These are phyloP conservation scores for Dicranocentrus wangi DNA, from an alignment of 2,888 invertebrate species.

Conservation along the genomic window DNA sequence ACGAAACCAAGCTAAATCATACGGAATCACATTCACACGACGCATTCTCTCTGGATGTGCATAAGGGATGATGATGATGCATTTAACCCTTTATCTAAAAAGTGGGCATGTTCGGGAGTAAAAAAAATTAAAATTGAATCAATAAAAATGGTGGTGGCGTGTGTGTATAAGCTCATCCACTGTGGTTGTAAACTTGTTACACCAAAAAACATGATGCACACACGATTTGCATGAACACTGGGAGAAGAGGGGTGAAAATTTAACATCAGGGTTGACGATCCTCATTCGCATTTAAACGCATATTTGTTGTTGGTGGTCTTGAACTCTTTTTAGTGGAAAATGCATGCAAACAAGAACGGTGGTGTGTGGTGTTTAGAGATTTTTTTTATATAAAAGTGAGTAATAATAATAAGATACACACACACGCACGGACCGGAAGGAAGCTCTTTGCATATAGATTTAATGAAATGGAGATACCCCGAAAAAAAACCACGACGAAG, in stretches of 20 bases:
- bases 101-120: too few species aligned
- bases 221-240: too few species aligned
- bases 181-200: too few species aligned
- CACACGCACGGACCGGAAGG: conserved; percentile 32
- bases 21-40: too few species aligned
- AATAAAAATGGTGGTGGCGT: neutral
- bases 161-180: too few species aligned
- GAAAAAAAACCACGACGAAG: neutral
- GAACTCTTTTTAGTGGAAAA: neutral
- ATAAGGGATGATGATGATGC: neutral
- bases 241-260: neutral
- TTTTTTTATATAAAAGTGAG: too few species aligned
- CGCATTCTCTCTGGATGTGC: too few species aligned
- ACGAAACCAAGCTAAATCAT: too few species aligned
- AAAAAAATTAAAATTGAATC: neutral
- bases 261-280: too few species aligned
- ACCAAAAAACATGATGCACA: too few species aligned
- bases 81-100: neutral
- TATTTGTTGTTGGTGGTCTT: conserved; percentile 16
- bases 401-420: neutral
- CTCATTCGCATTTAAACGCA: neutral
- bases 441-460: conserved; percentile 60
- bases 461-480: conserved; percentile 29
- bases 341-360: neutral
- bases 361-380: too few species aligned